Evolutionary conservation across 2,797 vertebrate species (phyloP), one percentile per base, ranked within the genome.

Genomic region (Sandelia bainsii): DNA sequence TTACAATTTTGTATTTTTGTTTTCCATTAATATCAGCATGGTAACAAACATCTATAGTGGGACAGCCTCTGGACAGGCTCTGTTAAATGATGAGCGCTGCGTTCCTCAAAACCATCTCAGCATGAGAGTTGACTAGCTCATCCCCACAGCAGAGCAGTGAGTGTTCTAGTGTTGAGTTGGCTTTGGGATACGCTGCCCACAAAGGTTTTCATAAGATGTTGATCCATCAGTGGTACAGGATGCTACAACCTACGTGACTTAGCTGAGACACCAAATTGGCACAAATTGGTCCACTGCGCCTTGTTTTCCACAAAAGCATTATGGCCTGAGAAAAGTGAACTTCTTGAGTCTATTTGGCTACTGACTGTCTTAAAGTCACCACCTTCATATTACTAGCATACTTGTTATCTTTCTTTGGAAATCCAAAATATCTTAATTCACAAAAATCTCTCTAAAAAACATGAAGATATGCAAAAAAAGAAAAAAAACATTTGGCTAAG

Each of bases 1-100:
- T 89, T 85, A 81, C 77, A 70, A 54, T 87, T 89, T 86, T 91
- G 79, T 91, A 75, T 93, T 89, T 94, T 93, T 85, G 72, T 82
- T 83, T 85, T 90, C 81, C 76, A 85, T 82, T 94, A 92, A 92
- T 95, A 89, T 94, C 93, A 90, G 91, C 91, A 93, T 94, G 90
- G 93, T 91, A 94, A 93, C 93, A 92, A 90, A 92, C 91, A 87
- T 93, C 82, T 85, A 75, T 85, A 71, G 88, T 61, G 90, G 92
- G 92, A 93, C 92, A 85, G 90, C 89, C 91, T 92, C 88, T 54
- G 85, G 90, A 93, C 87, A 91, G 91, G 90, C 90, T 91, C 94
- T 91, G 82, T 81, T 70, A 34, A 52, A 69, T 56, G 44, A 62
- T 73, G 62, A 72, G 22, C 50, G 65, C 80, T 67, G 77, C 13